phyloP scores from a whole-genome alignment of 2,888 invertebrate genomes.

The Hermaeophaga mercurialis region DNA sequence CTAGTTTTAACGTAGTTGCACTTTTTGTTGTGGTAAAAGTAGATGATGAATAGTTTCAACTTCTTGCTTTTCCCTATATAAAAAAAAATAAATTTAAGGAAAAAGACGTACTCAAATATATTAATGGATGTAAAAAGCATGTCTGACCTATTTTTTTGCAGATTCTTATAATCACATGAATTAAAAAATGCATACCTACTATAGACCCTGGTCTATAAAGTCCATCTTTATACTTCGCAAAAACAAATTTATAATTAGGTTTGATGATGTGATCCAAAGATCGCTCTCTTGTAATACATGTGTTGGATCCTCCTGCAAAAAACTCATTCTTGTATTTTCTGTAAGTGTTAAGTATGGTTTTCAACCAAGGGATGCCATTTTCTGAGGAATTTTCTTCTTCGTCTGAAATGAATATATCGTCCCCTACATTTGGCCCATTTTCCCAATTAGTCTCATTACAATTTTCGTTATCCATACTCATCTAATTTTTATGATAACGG shows the following conservation, averaged over 20 bases:
- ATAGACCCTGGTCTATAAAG: conserved; percentile 37
- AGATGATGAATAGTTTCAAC: conserved; percentile 33
- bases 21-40: conserved; percentile 39
- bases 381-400: neutral
- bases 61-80: conserved; percentile 40
- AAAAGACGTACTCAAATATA: too few species aligned
- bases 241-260: conserved; percentile 39
- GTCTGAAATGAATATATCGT: neutral
- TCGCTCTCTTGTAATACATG: conserved; percentile 22
- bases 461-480: neutral
- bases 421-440: neutral
- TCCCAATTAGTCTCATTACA: neutral
- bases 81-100: too few species aligned
- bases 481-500: neutral
- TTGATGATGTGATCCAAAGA: conserved; percentile 35
- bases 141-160: too few species aligned
- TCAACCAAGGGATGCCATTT: conserved; percentile 31
- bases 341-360: conserved; percentile 35
- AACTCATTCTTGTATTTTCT: conserved; percentile 36
- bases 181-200: conserved; percentile 16
- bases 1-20: conserved; percentile 35
- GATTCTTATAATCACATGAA: too few species aligned
- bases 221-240: conserved; percentile 37
- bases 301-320: conserved; percentile 27
- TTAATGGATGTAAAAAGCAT: too few species aligned